These are phyloP conservation scores for Microctonus aethiopoides DNA, from an alignment of 2,888 invertebrate genomes.

Conservation along the genomic window DNA sequence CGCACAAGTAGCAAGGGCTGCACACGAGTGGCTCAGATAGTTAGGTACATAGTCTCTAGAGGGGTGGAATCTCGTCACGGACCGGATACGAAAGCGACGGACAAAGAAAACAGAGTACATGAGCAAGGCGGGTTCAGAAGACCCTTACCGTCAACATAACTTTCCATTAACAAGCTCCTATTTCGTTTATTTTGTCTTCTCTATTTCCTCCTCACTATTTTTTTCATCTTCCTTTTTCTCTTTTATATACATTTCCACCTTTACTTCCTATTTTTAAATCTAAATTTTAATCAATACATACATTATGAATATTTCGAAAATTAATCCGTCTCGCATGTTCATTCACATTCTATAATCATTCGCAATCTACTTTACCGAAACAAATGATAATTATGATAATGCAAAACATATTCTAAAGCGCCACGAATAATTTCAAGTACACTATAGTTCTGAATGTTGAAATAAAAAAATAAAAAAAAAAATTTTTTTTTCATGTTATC, in stretches of 20 bases:
- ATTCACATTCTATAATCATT: not conserved
- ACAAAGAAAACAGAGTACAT: constrained; percentile 53
- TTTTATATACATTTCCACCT: not conserved
- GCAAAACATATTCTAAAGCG: not conserved
- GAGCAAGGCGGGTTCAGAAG: constrained; percentile 59
- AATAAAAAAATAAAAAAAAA: not conserved
- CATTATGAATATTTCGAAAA: not conserved
- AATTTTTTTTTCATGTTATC: not conserved
- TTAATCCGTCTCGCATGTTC: not conserved
- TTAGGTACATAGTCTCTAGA: constrained; percentile 8
- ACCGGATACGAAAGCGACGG: constrained; percentile 31
- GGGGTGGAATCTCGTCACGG: constrained; percentile 34
- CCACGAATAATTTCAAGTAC: not conserved
- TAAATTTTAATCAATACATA: not conserved
- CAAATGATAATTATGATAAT: not conserved
- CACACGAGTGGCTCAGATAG: constrained; percentile 18
- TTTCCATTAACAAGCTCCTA: constrained; percentile 48
- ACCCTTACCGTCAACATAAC: constrained; percentile 59
- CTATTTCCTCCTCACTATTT: too few species aligned
- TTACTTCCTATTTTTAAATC: too few species aligned
- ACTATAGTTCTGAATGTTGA: not conserved
- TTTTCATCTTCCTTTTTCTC: not conserved
- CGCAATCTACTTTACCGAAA: not conserved
- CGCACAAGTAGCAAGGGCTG: not conserved
- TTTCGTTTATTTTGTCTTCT: constrained; percentile 5